Evolutionary conservation across 2,888 invertebrate genomes (phyloP), one percentile per base, ranked within the genome.

Genomic region (Scaptomyza reducta): DNA sequence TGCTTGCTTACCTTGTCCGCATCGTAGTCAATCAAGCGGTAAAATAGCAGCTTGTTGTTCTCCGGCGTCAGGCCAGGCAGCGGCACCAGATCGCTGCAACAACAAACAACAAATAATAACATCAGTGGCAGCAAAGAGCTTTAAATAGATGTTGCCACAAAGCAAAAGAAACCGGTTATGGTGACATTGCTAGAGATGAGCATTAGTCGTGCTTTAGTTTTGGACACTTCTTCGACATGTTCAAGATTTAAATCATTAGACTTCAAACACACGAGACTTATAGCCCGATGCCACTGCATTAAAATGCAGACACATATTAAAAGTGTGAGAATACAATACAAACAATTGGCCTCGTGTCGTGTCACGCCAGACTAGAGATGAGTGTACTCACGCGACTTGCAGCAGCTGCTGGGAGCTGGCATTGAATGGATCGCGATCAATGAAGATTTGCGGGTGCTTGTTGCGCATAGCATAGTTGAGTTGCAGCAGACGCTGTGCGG

Each of bases 41-140:
- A 95, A 51, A 95, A 92, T 68, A 95, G 94, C 11, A 95, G 91
- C 89, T 94, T 94, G 89, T 94, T 94, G 87, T 95, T 95, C 76
- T 95, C 93, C 70, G 94, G 93, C 2, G 95, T 95, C 70, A 94
- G 92, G 71, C 93, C 93, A 1, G 95, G 95, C 49, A 96, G 91
- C 1, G 95, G 95, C 35, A 95, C 89, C 92, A 95, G 93, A 90
- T 95, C 95, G 18, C 95, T 95, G 92, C 46, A 93, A 38, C 25
- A 38, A 6, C 33, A 40, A 40, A 40, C 40, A 42, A 44, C 45
- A 93, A 93, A 18, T 7, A 51, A 9, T 16, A 33, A 40, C 16
- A 58, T 40, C 25, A 53, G 9, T 41, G 29, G 13, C 46, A 41
- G 33, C 31, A 61, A 44, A 45, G 40, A 16, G 66, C 25, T 29